phyloP scores from a whole-genome alignment of 2,797 vertebrate species.

The Lacerta agilis region DNA sequence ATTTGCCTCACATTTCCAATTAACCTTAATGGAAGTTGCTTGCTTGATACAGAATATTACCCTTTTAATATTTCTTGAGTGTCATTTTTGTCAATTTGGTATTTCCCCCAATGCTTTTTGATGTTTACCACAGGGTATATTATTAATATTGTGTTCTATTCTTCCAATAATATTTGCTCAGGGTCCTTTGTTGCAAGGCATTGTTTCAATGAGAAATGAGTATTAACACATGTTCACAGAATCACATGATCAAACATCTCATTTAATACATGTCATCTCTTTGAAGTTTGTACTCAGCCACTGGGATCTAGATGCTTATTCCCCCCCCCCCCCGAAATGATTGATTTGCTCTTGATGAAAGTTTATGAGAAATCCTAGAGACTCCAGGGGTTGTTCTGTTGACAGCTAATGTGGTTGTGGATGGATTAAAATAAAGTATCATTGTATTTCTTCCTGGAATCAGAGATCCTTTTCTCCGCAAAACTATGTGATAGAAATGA shows the following conservation, averaged over 20 bases:
- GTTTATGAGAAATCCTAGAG: conserved; percentile 61
- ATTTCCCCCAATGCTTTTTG: conserved; percentile 40
- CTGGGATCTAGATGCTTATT: conserved; percentile 49
- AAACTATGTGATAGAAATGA: conserved; percentile 59
- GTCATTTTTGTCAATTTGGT: conserved; percentile 21
- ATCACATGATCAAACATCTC: conserved; percentile 49
- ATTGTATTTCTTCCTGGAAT: conserved; percentile 52
- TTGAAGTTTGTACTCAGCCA: conserved; percentile 37
- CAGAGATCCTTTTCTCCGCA: conserved; percentile 10
- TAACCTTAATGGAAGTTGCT: conserved; percentile 47
- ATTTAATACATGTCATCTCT: conserved; percentile 52
- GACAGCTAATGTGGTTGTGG: conserved; percentile 40
- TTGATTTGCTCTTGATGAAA: conserved; percentile 63
- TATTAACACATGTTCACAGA: conserved; percentile 33
- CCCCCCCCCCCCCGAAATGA: conserved; percentile 42
- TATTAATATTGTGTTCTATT: conserved; percentile 40
- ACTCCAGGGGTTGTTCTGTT: conserved; percentile 50
- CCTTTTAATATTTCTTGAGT: conserved; percentile 48
- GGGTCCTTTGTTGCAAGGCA: conserved; percentile 13
- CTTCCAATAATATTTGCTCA: background rate
- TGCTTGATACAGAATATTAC: conserved; percentile 33
- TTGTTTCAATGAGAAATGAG: conserved; percentile 41
- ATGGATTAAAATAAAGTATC: conserved; percentile 54
- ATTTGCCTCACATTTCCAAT: conserved; percentile 24
- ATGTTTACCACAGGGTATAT: conserved; percentile 26